These are phyloP conservation scores for Syngnathus rostellatus DNA, from an alignment of 2,797 vertebrate species.

Conservation along the genomic window DNA sequence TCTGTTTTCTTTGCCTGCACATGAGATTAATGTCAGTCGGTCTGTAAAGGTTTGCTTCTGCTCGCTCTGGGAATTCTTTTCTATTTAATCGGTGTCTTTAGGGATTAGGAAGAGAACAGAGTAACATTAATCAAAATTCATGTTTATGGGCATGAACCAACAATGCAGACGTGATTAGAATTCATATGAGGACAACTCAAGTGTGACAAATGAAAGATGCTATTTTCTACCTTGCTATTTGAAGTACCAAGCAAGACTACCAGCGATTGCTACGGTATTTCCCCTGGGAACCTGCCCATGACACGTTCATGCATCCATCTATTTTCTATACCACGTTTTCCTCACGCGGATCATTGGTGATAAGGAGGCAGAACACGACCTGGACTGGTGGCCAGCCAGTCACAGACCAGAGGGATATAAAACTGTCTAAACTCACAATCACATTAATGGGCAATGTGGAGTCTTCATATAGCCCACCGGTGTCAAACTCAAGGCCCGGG, in stretches of 20 bases:
- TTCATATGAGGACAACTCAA: background rate
- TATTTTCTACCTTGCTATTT: background rate
- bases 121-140: background rate
- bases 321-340: background rate
- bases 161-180: background rate
- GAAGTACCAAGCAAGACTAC: background rate
- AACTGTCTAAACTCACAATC: background rate
- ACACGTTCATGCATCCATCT: background rate
- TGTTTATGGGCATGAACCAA: background rate
- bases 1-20: slow-evolving; percentile 81
- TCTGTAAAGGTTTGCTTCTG: background rate
- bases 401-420: background rate
- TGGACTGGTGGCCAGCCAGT: background rate
- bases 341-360: background rate
- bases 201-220: background rate
- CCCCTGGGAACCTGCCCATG: background rate
- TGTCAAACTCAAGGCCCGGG: too few species aligned
- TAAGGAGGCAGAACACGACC: background rate
- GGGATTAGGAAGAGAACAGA: background rate
- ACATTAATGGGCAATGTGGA: background rate
- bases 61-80: background rate
- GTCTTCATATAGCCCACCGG: background rate
- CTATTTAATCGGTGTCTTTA: background rate
- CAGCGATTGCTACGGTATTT: background rate
- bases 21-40: slow-evolving; percentile 2